Evolutionary conservation across 37 sponge, comb jelly and placozoan genomes (phyloP), one percentile per base, ranked within the genome.

Genomic region (Chondrilla cf. caribensis): DNA sequence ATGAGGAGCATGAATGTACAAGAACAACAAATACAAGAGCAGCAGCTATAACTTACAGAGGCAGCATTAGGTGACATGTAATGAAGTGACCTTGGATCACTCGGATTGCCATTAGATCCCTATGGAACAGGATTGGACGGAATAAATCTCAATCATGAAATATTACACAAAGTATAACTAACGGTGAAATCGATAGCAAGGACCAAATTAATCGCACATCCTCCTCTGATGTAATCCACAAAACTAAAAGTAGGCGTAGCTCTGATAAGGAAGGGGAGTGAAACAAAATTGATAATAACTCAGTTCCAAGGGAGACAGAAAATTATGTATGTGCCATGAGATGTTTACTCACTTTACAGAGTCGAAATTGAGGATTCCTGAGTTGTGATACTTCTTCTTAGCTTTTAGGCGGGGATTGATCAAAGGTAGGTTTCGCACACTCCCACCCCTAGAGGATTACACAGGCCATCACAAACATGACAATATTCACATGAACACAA

Each of bases 131-230:
- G 18, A 57, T n/a, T n/a, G n/a, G n/a, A n/a, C n/a, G n/a, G n/a
- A n/a, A n/a, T n/a, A n/a, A n/a, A n/a, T n/a, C n/a, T n/a, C n/a
- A n/a, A n/a, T n/a, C n/a, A n/a, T 1, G 24, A 31, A 78, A 72
- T 22, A 72, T 7, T 39, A 5, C 11, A 25, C 7, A 64, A 14
- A 9, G 15, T 9, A 36, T 21, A 32, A 40, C 91, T 84, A 42
- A 93, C 93, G 55, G 95, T 95, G 72, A 95, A 90, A 77, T 95
- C 95, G 24, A 95, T 82, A 32, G 95, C 95, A 24, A 82, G 60
- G 39, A 91, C 80, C 15, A 95, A 82, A 38, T 78, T 89, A 35
- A 95, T 89, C 57, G 90, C 77, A 72, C 92, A 95, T 5, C 96
- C 96, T 75, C 94, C 96, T 35, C 64, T 85, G 42, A 96, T 81